Percentiles rank a stretch among this genome's conserved stretches.
These are phyloP conservation scores for Paradoxurus hermaphroditus DNA, from an alignment of 2,113 vertebrate species.

Conservation along the genomic window DNA sequence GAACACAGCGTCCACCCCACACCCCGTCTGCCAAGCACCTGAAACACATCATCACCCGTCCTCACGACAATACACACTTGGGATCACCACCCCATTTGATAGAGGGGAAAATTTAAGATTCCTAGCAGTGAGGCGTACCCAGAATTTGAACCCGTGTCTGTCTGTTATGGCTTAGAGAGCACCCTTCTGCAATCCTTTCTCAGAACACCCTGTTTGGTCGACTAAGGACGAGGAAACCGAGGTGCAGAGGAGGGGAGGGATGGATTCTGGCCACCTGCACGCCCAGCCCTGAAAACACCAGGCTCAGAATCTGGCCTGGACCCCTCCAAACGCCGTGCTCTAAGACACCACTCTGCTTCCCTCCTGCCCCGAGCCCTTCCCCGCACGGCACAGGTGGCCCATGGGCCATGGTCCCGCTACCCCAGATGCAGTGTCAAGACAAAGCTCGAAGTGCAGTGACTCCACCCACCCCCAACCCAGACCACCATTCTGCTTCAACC, in stretches of 20 bases:
- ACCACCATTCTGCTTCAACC: neutral
- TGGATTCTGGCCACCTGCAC: neutral
- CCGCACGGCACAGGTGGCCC: rapidly evolving
- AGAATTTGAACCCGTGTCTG: neutral
- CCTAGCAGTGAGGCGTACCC: rapidly evolving
- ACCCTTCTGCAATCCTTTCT: neutral
- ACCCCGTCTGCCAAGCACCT: neutral
- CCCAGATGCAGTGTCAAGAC: neutral
- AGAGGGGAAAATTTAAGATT: neutral
- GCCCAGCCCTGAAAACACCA: neutral
- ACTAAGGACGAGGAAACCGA: neutral
- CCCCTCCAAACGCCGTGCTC: neutral
- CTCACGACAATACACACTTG: rapidly evolving
- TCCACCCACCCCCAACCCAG: too few relatives aligned
- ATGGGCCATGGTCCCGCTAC: rapidly evolving
- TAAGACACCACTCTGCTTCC: neutral
- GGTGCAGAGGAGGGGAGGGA: neutral
- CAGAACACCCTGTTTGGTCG: neutral
- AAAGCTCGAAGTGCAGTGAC: neutral
- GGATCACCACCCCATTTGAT: neutral
- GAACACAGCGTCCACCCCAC: too few relatives aligned
- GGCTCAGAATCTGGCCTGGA: neutral
- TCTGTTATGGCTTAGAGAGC: neutral
- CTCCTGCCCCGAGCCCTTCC: rapidly evolving
- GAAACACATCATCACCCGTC: rapidly evolving